These are phyloP conservation scores for Pitta sordida DNA, from an alignment of 2,113 vertebrate species.

Conservation along the genomic window DNA sequence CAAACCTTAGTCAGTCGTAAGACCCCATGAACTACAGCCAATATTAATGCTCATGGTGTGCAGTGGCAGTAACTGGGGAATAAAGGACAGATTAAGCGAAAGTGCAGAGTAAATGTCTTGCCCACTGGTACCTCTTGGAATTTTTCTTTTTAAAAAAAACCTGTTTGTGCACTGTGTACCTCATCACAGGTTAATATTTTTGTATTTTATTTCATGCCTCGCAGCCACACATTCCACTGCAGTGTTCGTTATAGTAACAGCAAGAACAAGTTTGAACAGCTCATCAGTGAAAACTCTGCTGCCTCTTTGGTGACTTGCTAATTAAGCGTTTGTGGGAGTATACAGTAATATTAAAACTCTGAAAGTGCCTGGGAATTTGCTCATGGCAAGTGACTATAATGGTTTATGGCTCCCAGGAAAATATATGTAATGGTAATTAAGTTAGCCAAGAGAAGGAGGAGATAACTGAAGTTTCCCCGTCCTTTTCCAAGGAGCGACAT, in stretches of 20 bases:
- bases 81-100: not conserved
- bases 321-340: constrained; percentile 16
- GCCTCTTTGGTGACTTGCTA: constrained; percentile 2
- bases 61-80: not conserved
- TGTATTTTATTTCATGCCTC: constrained; percentile 39
- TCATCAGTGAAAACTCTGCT: constrained; percentile 17
- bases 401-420: constrained; percentile 41
- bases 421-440: constrained; percentile 34
- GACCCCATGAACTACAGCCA: not conserved
- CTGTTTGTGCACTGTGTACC: not conserved
- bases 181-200: constrained; percentile 16
- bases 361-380: constrained; percentile 15
- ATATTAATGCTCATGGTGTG: not conserved
- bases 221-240: constrained; percentile 59
- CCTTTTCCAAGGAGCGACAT: not conserved
- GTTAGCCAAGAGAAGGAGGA: constrained; percentile 4
- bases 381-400: not conserved
- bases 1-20: not conserved
- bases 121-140: not conserved
- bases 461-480: constrained; percentile 19
- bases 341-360: not conserved
- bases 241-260: not conserved
- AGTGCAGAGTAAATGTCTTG: not conserved
- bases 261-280: constrained; percentile 69
- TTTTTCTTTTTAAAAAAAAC: not conserved